A percentile compares a stretch with the other conserved stretches of the same genome.
Evolutionary conservation across 2,888 invertebrate genomes (phyloP).

Genomic region (Cosmorhoe ocellata): DNA sequence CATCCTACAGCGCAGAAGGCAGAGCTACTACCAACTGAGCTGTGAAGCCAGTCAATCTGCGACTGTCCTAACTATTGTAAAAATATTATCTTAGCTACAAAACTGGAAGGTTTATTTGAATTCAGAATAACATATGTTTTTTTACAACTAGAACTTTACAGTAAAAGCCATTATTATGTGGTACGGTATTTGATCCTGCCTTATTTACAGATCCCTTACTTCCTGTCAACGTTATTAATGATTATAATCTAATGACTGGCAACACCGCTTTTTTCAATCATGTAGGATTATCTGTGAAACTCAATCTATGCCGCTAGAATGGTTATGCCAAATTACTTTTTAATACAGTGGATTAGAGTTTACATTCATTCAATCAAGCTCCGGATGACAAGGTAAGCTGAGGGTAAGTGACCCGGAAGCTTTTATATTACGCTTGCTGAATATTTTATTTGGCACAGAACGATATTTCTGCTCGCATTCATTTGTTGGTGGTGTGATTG

Average conservation of each 20-base stretch:
- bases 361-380: slow-evolving; percentile 45
- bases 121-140: too few species aligned
- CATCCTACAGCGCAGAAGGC: too few species aligned
- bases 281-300: slow-evolving; percentile 24
- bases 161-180: too few species aligned
- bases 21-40: too few species aligned
- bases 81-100: too few species aligned
- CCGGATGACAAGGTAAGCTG: slow-evolving; percentile 51
- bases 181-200: too few species aligned
- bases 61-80: too few species aligned
- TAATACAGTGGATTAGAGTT: slow-evolving; percentile 43
- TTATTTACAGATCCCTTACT: too few species aligned
- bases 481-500: neutral
- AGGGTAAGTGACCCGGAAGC: slow-evolving; percentile 63
- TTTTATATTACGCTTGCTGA: slow-evolving; percentile 64
- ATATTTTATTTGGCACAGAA: slow-evolving; percentile 63
- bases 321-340: slow-evolving; percentile 30
- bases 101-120: too few species aligned
- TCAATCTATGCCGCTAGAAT: slow-evolving; percentile 1
- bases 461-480: slow-evolving; percentile 47
- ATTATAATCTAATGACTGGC: slow-evolving; percentile 23
- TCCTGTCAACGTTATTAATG: too few species aligned
- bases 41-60: too few species aligned
- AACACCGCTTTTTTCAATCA: slow-evolving; percentile 29
- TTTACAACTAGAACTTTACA: too few species aligned